A percentile compares a stretch with the other conserved stretches of the same genome.
These are phyloP conservation scores for Barnardius zonarius DNA, from an alignment of 2,113 vertebrate genomes.

Conservation along the genomic window DNA sequence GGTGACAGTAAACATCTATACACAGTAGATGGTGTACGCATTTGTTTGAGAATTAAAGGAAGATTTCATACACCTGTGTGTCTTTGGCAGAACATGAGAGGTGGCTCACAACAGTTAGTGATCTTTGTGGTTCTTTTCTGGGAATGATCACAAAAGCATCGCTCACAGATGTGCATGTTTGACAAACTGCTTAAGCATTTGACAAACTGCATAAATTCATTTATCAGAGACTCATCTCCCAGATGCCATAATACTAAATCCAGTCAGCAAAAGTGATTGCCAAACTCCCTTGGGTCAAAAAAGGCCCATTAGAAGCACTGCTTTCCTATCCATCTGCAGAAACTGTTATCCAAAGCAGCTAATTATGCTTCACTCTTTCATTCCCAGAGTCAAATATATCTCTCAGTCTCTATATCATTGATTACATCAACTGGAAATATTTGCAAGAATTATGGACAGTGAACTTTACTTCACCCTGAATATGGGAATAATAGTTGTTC, in stretches of 20 bases:
- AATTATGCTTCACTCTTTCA: slow-evolving; percentile 31
- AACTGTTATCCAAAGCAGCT: slow-evolving; percentile 11
- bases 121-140: background rate
- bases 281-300: background rate
- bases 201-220: background rate
- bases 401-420: background rate
- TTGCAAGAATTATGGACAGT: background rate
- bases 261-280: background rate
- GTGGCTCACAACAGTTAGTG: background rate
- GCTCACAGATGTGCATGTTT: background rate
- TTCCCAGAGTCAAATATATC: background rate
- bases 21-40: background rate
- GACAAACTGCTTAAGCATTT: background rate
- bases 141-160: background rate
- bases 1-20: background rate
- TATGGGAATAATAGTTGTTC: background rate
- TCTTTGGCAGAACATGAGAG: background rate
- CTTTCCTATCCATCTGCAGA: slow-evolving; percentile 33
- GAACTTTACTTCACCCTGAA: background rate
- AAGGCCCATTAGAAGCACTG: slow-evolving; percentile 6
- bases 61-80: background rate
- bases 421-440: background rate
- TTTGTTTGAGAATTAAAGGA: background rate
- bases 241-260: background rate
- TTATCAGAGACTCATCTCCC: slow-evolving; percentile 4